Evolutionary conservation across 1,140 invertebrate species (phyloP), one percentile per base, ranked within the genome.

Genomic region (Vanessa atalanta): DNA sequence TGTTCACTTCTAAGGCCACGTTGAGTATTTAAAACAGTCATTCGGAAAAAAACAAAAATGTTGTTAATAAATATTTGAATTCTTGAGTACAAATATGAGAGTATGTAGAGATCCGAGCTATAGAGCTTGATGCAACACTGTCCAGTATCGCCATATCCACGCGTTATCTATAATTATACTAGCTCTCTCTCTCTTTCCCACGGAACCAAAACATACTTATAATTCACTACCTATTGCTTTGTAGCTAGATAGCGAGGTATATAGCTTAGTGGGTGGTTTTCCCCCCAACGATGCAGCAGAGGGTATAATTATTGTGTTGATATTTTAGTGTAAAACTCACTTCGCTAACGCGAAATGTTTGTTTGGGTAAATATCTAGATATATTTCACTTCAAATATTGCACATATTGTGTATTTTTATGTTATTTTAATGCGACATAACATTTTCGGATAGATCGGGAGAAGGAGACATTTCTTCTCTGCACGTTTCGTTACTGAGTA

Each of bases 151-250:
- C 4, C 16, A 26, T 61, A 43, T 61, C 57, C 23, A 37, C 57
- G 57, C 11, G 13, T 26, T 61, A 61, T 26, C 57, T 61, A 61
- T 61, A 37, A 61, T 61, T 61, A 37, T 61, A 61, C 16, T 61
- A 60, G 23, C 14, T n/a, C 26, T 37, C 53, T 57, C 53, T 23
- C 53, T 57, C 20, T 57, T 13, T 23, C 53, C 8, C 20, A 20
- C 53, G 53, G 13, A 11, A 61, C 57, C 15, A n/a, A 61, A 37
- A 61, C 26, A 61, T n/a, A 61, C 20, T 0, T 37, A 61, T 61
- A 61, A 61, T 60, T 26, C 26, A 31, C 13, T 23, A 31, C 13
- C 16, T 37, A 37, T 13, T 61, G 57, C 57, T n/a, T 37, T 61
- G 6, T 61, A 61, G 57, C 26, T 61, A 6, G 26, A 9, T 37